Percentiles rank a stretch among this genome's conserved stretches.
Conservation (phyloP, 2,888 invertebrate genomes). For the Lepidocyrtoides sp. region DNA sequence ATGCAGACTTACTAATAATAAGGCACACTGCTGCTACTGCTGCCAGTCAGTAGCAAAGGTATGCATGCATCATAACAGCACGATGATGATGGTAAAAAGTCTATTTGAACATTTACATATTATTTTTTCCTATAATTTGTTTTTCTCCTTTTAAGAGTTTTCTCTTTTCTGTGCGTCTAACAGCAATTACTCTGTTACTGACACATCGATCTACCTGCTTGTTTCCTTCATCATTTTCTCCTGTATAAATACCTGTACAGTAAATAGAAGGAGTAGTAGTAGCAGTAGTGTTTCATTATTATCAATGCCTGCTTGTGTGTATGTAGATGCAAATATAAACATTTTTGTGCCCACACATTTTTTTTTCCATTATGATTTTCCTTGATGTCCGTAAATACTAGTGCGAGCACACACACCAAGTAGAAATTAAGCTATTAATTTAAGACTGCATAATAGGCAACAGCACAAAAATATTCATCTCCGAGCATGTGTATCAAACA, state of each 20-base stretch:
- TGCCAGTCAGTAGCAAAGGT: too few relatives aligned
- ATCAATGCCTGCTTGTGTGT: background rate
- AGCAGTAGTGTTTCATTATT: background rate
- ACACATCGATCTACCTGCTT: slow-evolving; percentile 52
- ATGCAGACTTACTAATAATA: slow-evolving; percentile 52
- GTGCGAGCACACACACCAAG: slow-evolving; percentile 12
- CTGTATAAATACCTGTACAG: slow-evolving; percentile 23
- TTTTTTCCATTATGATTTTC: background rate
- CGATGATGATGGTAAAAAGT: background rate
- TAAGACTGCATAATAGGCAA: slow-evolving; percentile 4
- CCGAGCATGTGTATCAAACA: background rate
- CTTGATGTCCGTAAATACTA: background rate
- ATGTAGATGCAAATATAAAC: background rate
- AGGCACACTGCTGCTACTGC: background rate
- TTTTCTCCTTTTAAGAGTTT: slow-evolving; percentile 34
- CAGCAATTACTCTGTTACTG: slow-evolving; percentile 55
- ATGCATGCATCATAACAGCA: background rate
- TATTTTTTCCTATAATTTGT: slow-evolving; percentile 38
- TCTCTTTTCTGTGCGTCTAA: background rate
- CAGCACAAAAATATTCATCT: background rate
- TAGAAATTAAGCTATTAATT: slow-evolving; percentile 74
- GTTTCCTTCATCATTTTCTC: slow-evolving; percentile 17
- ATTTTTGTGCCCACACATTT: background rate
- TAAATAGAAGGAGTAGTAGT: background rate
- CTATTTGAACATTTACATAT: slow-evolving; percentile 29